Evolutionary conservation across 2,797 vertebrate genomes (phyloP), one percentile per base, ranked within the genome.

Genomic region (Scolopax rusticola): DNA sequence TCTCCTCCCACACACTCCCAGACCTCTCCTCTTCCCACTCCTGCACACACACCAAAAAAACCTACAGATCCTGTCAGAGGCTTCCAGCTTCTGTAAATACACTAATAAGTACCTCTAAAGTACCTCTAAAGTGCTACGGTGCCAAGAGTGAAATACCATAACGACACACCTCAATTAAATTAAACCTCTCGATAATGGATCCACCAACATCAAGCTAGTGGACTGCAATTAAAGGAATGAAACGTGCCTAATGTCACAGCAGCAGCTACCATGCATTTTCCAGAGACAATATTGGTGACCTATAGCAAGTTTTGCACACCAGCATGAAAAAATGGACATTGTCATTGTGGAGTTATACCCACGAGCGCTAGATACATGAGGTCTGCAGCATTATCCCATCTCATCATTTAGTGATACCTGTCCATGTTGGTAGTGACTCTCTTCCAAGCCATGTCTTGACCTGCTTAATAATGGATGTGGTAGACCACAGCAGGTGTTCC

Each of bases 31-130:
- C 28, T 60, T 70, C 47, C 38, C 48, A 25, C 5, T 82, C 59
- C 59, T 43, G 12, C n/a, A 32, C 14, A 17, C 27, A 36, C 20
- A 56, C 13, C n/a, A 40, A 76, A 91, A 88, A 88, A 32, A 19
- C 33, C 28, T 64, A 64, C 19, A 81, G 28, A 75, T 36, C 15
- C 48, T 60, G 65, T 40, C 73, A 86, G 40, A 96, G 9, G 11
- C 36, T 82, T 59, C 38, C 65, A 81, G 2, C 33, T 21, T 54
- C 78, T 75, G 51, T 61, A 89, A 92, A 63, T 28, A 84, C 12
- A 61, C 20, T 95, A 94, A 43, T 90, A 91, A 95, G 61, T 60
- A 95, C 61, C 74, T 95, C 50, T 61, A 23, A 91, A 95, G 61
- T 60, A 95, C 61, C 74, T 95, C 50, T 61, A 23, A 10, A 36